phyloP scores from a whole-genome alignment of 35 echinoderm and acorn worm species.

The Stichopus chloronotus region DNA sequence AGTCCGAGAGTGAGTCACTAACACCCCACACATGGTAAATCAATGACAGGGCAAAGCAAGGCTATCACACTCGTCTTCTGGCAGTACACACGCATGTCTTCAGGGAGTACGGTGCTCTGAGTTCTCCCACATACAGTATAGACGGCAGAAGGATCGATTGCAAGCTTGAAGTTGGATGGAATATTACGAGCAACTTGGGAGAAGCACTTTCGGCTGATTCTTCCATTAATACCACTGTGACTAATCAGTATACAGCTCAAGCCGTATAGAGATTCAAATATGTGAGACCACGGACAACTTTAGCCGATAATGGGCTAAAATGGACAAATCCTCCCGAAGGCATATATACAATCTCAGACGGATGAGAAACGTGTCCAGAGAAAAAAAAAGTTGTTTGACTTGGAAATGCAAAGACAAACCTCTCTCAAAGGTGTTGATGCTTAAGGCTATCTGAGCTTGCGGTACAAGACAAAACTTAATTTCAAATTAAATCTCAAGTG shows the following conservation, averaged over 20 bases:
- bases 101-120: background rate
- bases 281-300: slow-evolving; percentile 14
- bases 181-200: slow-evolving; percentile 2
- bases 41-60: slow-evolving; percentile 11
- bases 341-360: background rate
- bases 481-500: no score
- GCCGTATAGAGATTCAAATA: background rate
- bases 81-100: background rate
- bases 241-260: background rate
- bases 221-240: slow-evolving; percentile 14
- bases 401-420: slow-evolving; percentile 7
- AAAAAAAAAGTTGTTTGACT: background rate
- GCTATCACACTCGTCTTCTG: background rate
- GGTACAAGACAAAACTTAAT: background rate
- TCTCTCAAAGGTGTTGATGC: background rate
- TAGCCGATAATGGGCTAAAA: slow-evolving; percentile 35
- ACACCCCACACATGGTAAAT: slow-evolving; percentile 15
- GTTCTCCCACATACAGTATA: background rate
- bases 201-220: background rate
- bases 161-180: background rate
- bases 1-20: slow-evolving; percentile 20
- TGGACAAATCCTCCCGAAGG: slow-evolving; percentile 36
- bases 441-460: background rate
- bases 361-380: slow-evolving; percentile 1
- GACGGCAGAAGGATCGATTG: slow-evolving; percentile 37